A percentile compares a stretch with the other conserved stretches of the same genome.
These are phyloP conservation scores for Nerophis ophidion DNA, from an alignment of 2,113 vertebrate genomes.

Conservation along the genomic window DNA sequence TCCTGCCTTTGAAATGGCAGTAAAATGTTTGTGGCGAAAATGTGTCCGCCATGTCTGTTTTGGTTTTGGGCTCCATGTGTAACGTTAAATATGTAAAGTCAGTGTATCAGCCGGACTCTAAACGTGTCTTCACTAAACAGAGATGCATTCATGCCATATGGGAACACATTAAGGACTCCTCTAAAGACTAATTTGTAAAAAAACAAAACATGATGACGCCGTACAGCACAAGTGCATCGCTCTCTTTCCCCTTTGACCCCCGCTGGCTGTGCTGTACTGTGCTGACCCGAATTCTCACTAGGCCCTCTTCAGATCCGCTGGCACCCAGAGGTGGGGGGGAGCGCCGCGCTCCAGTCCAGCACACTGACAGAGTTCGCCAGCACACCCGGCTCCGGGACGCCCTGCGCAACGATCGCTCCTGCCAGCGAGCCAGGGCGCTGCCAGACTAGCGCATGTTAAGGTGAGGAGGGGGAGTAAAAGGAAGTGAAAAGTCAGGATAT, in stretches of 20 bases:
- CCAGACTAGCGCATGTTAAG: constrained; percentile 53
- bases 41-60: too few relatives aligned
- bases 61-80: too few relatives aligned
- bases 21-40: too few relatives aligned
- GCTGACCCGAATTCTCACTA: constrained; percentile 76
- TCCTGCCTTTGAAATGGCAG: too few relatives aligned
- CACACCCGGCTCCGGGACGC: constrained; percentile 72
- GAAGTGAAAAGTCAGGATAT: constrained; percentile 2
- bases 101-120: constrained; percentile 2
- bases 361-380: constrained; percentile 73
- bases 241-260: constrained; percentile 17
- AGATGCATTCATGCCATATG: constrained; percentile 40
- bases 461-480: constrained; percentile 12
- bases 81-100: neutral
- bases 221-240: constrained; percentile 36
- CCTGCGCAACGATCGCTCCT: constrained; percentile 61
- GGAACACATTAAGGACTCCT: neutral
- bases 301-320: constrained; percentile 76
- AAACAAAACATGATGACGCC: neutral
- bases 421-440: constrained; percentile 69
- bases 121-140: neutral
- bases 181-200: neutral
- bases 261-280: constrained; percentile 45
- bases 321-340: constrained; percentile 64
- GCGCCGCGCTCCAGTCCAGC: constrained; percentile 69